Evolutionary conservation across 2,113 vertebrate species (phyloP), one percentile per base, ranked within the genome.

Genomic region (Ceratotherium simum): DNA sequence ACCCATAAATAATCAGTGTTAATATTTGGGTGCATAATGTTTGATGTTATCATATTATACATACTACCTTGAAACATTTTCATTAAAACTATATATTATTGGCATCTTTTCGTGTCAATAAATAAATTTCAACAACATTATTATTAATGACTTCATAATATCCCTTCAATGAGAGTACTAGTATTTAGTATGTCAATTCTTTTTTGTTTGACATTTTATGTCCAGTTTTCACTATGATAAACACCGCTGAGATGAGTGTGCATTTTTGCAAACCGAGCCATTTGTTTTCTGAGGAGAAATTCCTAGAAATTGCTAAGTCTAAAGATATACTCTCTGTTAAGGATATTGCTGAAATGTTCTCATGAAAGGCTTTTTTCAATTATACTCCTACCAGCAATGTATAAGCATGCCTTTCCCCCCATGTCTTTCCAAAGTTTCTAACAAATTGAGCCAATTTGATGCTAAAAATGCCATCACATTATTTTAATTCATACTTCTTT

Each of bases 271-370:
- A 70, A 79, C 25, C 3, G 36, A 78, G 78, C 10, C 27, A 75
- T 33, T 83, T 84, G 36, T 82, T 84, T 84, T 65, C 85, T 91
- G 27, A 87, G n/a, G 17, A 72, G 80, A 80, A 56, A 80, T 80
- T 72, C 27, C 56, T 60, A 60, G 33, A 48, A 90, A 46, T 42
- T 75, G n/a, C 29, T 48, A 56, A 29, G 5, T 62, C n/a, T 62
- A 80, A 72, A 64, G 39, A 51, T 89, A 56, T 39, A 0, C 2
- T 89, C 29, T 76, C 60, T 12, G 13, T 88, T 56, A 60, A 82
- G 23, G 80, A 65, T 31, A 58, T 72, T 65, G 8, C 12, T 39
- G 76, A 82, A 48, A 51, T 21, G 48, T 76, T 60, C 39, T 67
- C 62, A 86, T 20, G 31, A 87, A 80, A 42, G 20, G 29, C 0